Evolutionary conservation across 1,140 invertebrate species (phyloP).

Genomic region (Papilio polytes): DNA sequence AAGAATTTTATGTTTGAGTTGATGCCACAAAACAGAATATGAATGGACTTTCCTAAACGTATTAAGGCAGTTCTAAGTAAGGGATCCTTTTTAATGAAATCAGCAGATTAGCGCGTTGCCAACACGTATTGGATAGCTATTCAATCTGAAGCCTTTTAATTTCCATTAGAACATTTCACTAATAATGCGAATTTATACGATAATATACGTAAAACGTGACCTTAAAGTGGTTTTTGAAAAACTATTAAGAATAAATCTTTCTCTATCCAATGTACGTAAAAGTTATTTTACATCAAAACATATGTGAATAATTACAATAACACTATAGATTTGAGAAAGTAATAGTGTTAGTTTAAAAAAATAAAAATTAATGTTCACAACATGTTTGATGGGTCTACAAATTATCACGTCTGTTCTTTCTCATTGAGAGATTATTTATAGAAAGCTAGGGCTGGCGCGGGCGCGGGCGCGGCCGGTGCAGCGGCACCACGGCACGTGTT

Average conservation of each 20-base stretch:
- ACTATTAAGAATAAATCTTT: neutral
- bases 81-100: too few relatives aligned
- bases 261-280: slow-evolving; percentile 5
- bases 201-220: neutral
- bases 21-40: too few relatives aligned
- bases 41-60: too few relatives aligned
- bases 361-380: slow-evolving; percentile 28
- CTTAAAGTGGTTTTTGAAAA: neutral
- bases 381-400: slow-evolving; percentile 24
- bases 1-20: too few relatives aligned
- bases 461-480: neutral
- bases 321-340: slow-evolving; percentile 10
- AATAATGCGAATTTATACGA: neutral
- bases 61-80: too few relatives aligned
- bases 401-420: slow-evolving; percentile 49
- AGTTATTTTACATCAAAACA: slow-evolving; percentile 29
- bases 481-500: slow-evolving; percentile 53
- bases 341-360: slow-evolving; percentile 28
- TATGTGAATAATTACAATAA: slow-evolving; percentile 25
- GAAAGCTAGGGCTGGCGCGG: slow-evolving; percentile 49
- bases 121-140: neutral
- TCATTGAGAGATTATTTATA: slow-evolving; percentile 57
- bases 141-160: neutral
- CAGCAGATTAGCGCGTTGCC: too few relatives aligned
- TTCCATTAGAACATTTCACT: neutral